These are phyloP conservation scores for Actias luna DNA, from an alignment of 2,888 invertebrate genomes.

Conservation along the genomic window DNA sequence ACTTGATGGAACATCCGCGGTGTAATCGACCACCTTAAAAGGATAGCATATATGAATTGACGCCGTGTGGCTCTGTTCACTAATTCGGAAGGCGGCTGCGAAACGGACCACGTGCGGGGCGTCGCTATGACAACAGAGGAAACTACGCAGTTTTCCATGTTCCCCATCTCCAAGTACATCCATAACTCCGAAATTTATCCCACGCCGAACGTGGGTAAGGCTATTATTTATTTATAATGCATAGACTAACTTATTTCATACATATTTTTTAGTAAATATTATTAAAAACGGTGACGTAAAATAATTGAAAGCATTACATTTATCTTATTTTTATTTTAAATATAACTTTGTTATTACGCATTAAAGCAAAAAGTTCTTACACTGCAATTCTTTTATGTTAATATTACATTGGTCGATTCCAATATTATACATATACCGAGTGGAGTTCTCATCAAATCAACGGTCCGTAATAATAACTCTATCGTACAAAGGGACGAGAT, in stretches of 20 bases:
- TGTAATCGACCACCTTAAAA: constrained; percentile 50
- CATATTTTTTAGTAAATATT: not conserved
- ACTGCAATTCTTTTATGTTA: not conserved
- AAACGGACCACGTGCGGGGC: constrained; percentile 65
- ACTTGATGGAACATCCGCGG: constrained; percentile 45
- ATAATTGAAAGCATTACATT: too few species aligned
- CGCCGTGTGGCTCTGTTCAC: constrained; percentile 48
- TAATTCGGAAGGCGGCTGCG: constrained; percentile 57
- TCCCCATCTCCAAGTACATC: constrained; percentile 43
- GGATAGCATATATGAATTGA: constrained; percentile 51
- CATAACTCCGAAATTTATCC: constrained; percentile 40
- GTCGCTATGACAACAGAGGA: constrained; percentile 73
- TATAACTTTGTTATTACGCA: not conserved
- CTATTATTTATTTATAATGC: constrained; percentile 33
- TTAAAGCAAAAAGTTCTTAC: not conserved
- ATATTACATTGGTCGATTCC: constrained; percentile 24
- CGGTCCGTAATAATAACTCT: constrained; percentile 70
- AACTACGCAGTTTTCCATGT: constrained; percentile 70
- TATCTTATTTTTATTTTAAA: not conserved
- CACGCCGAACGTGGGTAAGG: constrained; percentile 35
- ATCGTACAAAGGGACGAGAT: constrained; percentile 69
- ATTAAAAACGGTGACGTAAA: too few species aligned
- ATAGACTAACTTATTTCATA: not conserved
- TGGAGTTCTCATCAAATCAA: constrained; percentile 62
- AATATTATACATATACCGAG: constrained; percentile 27